Percentiles rank a stretch among this genome's conserved stretches.
Conservation (phyloP, 2,888 invertebrate species). For the Teinopalpus imperialis region DNA sequence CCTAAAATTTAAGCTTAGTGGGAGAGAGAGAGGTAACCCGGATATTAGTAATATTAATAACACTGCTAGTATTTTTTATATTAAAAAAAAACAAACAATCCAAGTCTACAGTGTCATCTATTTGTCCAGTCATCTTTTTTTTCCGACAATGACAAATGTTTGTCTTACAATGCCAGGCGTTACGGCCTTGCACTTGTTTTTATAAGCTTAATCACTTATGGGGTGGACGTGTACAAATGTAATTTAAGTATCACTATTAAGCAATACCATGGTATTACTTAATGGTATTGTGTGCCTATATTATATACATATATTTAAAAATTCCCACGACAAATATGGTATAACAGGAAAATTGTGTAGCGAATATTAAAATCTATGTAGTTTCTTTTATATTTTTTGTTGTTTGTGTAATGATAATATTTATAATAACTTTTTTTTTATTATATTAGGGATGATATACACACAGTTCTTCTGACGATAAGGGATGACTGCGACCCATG, state of each 20-base stretch:
- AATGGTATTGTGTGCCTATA: conserved; percentile 21
- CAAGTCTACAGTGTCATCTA: conserved; percentile 11
- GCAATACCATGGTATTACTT: not conserved
- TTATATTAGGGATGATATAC: no score
- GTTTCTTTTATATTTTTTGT: no score
- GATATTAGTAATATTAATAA: no score
- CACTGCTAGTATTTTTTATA: no score
- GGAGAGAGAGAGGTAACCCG: no score
- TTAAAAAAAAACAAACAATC: not conserved
- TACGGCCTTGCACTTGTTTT: conserved; percentile 23
- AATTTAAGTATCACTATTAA: no score
- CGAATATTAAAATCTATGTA: conserved; percentile 16
- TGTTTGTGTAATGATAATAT: no score
- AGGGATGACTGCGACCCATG: no score
- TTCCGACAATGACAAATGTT: conserved; percentile 20
- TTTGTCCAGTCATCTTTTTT: conserved; percentile 13
- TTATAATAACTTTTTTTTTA: no score
- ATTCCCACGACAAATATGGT: conserved; percentile 55
- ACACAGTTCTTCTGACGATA: no score
- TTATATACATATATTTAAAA: conserved; percentile 18
- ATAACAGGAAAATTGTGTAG: conserved; percentile 67
- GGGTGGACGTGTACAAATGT: conserved; percentile 12
- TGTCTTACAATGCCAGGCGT: conserved; percentile 13
- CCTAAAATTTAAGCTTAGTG: no score
- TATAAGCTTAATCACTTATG: conserved; percentile 19